Percentiles rank a stretch among this genome's conserved stretches.
Evolutionary conservation across 2,888 invertebrate species (phyloP).

Genomic region (Sipha maydis): DNA sequence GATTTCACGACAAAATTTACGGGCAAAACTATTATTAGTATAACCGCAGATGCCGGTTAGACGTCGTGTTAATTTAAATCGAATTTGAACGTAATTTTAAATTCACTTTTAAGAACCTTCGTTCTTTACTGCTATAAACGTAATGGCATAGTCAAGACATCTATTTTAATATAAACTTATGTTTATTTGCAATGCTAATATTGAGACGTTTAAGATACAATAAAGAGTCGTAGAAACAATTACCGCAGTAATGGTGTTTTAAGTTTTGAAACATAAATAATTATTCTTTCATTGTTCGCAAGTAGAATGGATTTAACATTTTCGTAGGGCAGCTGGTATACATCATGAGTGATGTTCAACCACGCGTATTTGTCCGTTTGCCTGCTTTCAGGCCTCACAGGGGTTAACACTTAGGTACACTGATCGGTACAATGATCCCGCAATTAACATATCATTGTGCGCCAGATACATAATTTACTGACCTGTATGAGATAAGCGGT

Average conservation of each 20-base stretch:
- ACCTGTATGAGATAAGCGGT: constrained; percentile 85
- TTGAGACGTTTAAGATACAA: neutral
- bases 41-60: neutral
- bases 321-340: neutral
- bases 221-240: neutral
- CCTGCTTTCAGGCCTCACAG: neutral
- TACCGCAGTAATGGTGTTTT: neutral
- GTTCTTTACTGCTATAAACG: neutral
- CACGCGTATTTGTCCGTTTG: neutral
- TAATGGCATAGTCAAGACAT: too few relatives aligned
- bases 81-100: neutral
- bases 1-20: neutral
- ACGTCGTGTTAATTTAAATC: neutral
- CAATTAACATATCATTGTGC: constrained; percentile 44
- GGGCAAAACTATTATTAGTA: neutral
- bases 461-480: constrained; percentile 62
- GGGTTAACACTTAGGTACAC: neutral
- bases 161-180: neutral
- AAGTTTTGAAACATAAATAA: neutral
- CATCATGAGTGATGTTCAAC: neutral
- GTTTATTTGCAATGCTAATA: constrained; percentile 38
- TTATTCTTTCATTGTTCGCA: neutral
- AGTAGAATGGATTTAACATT: neutral
- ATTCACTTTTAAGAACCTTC: neutral
- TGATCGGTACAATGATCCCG: neutral